These are phyloP conservation scores for Drosophila navojoa DNA, from an alignment of 1,140 invertebrate species.

Conservation along the genomic window DNA sequence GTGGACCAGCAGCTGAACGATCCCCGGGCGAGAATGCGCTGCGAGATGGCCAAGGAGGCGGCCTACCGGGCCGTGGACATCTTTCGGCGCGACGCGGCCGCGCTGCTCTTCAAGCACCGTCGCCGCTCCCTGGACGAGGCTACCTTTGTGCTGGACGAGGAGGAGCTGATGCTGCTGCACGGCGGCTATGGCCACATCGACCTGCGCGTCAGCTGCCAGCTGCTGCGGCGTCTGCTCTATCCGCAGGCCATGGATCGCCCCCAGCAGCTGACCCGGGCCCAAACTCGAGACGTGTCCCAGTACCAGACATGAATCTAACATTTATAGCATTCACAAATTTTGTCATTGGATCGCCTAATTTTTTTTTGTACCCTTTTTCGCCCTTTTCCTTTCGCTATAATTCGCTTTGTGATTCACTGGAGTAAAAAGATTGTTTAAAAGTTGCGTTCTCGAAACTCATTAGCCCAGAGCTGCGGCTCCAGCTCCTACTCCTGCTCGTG, in stretches of 20 bases:
- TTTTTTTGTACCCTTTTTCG: no score
- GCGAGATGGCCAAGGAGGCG: constrained; percentile 11
- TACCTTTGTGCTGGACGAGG: constrained; percentile 39
- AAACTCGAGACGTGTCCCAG: no score
- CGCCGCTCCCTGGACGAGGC: neutral
- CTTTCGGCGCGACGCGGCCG: constrained; percentile 51
- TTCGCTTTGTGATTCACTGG: neutral
- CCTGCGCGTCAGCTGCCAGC: neutral
- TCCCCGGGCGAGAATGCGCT: neutral
- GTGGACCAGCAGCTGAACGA: neutral
- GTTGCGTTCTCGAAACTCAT: constrained; percentile 71
- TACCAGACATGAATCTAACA: no score
- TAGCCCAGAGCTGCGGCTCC: constrained; percentile 33
- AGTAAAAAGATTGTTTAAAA: constrained; percentile 31
- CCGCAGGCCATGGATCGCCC: neutral
- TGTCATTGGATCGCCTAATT: neutral
- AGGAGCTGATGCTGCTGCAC: constrained; percentile 22
- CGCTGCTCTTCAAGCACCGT: constrained; percentile 6
- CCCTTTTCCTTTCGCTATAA: neutral
- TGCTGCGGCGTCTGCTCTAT: constrained; percentile 35
- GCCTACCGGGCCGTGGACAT: constrained; percentile 39
- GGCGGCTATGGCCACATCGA: constrained; percentile 26
- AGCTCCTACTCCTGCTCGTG: neutral
- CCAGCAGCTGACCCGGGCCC: neutral
- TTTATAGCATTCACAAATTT: constrained; percentile 1